These are phyloP conservation scores for Chrysolina haemoptera DNA, from an alignment of 2,888 invertebrate species.

Conservation along the genomic window DNA sequence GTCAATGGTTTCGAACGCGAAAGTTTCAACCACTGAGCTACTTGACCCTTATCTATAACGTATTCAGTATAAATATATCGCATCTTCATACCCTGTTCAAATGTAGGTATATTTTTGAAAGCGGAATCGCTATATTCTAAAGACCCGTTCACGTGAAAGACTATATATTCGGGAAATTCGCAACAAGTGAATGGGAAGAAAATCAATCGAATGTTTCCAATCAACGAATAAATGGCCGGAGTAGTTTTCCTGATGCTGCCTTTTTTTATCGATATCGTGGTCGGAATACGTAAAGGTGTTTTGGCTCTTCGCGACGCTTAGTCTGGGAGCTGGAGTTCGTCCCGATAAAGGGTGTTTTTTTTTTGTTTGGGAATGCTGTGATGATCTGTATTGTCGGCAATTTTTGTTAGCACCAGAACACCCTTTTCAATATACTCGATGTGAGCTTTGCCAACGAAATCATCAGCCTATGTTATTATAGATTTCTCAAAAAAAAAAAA, in stretches of 20 bases:
- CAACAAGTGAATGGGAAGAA: conserved; percentile 36
- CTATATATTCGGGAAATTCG: conserved; percentile 22
- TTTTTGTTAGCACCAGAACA: no score
- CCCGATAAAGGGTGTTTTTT: no score
- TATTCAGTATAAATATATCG: neutral
- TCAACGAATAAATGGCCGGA: conserved; percentile 30
- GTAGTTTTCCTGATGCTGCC: conserved; percentile 24
- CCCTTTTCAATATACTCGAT: no score
- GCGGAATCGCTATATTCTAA: neutral
- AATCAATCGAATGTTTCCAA: conserved; percentile 34
- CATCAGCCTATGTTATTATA: no score
- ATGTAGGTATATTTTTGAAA: neutral
- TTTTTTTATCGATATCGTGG: conserved; percentile 17
- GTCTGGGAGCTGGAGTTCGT: neutral
- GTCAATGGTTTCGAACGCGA: no score
- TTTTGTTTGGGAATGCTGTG: no score
- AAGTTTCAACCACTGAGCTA: no score
- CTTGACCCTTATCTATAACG: neutral
- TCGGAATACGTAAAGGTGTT: neutral
- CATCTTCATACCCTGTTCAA: neutral
- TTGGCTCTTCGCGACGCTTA: neutral
- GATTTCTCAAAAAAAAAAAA: no score
- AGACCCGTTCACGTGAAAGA: conserved; percentile 15
- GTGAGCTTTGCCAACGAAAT: no score
- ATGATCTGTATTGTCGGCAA: no score